Percentiles rank a stretch among this genome's conserved stretches.
These are phyloP conservation scores for Carassius carassius DNA, from an alignment of 2,113 vertebrate genomes.

Conservation along the genomic window DNA sequence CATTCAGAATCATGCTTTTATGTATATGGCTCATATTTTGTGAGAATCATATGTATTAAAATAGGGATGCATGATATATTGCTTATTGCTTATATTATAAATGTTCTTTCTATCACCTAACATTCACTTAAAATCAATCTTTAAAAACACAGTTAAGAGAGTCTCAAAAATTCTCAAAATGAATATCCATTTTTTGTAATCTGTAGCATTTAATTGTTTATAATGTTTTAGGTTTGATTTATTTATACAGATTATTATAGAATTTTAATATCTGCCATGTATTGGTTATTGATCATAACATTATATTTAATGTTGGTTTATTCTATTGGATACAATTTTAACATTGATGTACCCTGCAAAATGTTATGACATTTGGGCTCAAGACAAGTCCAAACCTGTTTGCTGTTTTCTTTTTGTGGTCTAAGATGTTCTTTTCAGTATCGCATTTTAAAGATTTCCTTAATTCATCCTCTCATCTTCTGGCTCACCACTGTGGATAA, in stretches of 20 bases:
- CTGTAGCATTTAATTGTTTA: not conserved
- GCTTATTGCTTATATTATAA: not conserved
- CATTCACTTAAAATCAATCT: not conserved
- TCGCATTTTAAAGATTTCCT: not conserved
- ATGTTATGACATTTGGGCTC: not conserved
- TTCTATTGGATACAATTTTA: not conserved
- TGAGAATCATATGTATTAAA: not conserved
- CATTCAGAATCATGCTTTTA: not conserved
- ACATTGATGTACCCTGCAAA: not conserved
- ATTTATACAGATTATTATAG: too few species aligned
- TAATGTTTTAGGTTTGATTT: too few species aligned
- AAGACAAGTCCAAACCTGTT: not conserved
- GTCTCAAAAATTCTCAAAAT: not conserved
- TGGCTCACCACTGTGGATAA: conserved; percentile 26
- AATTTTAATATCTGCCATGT: not conserved
- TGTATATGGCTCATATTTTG: not conserved
- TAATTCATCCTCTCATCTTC: conserved; percentile 38
- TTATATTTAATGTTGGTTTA: not conserved
- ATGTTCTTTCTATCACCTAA: not conserved
- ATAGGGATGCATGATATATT: not conserved
- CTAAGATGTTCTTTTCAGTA: conserved; percentile 13
- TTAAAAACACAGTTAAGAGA: not conserved
- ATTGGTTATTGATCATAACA: not conserved
- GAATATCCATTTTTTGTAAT: too few species aligned
- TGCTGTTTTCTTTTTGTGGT: not conserved